Conservation (phyloP, 1,140 invertebrate species). For the Belonocnema kinseyi region DNA sequence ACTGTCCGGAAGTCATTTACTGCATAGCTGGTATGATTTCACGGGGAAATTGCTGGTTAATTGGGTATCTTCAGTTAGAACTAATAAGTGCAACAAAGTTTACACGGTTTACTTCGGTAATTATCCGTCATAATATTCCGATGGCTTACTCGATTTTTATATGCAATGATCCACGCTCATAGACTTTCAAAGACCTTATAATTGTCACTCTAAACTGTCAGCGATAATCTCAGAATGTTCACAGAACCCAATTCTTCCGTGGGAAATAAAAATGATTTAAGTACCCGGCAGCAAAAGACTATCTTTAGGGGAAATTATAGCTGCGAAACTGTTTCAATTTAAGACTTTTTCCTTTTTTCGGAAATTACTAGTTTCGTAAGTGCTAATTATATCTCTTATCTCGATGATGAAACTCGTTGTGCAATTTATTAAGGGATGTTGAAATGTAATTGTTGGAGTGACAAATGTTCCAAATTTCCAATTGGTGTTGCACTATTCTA, state of each 20-base stretch:
- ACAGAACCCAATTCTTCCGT: neutral
- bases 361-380: neutral
- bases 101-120: conserved; percentile 59
- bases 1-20: conserved; percentile 41
- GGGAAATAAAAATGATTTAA: conserved; percentile 21
- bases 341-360: neutral
- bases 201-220: neutral
- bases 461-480: neutral
- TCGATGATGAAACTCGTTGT: neutral
- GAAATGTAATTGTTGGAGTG: neutral
- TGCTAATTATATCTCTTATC: conserved; percentile 19
- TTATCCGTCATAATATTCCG: conserved; percentile 60
- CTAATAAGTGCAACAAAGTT: conserved; percentile 61
- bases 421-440: neutral
- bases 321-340: conserved; percentile 12
- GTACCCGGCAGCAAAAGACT: conserved; percentile 4
- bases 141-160: conserved; percentile 53
- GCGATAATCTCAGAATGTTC: too few relatives aligned
- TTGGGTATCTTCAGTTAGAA: conserved; percentile 56
- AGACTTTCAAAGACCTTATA: conserved; percentile 43
- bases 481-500: neutral
- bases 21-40: conserved; percentile 57
- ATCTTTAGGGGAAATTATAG: conserved; percentile 11
- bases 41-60: conserved; percentile 59
- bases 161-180: conserved; percentile 38